Base-by-base conservation (phyloP, 2,113 vertebrate genomes). In the Tursiops truncatus region DNA sequence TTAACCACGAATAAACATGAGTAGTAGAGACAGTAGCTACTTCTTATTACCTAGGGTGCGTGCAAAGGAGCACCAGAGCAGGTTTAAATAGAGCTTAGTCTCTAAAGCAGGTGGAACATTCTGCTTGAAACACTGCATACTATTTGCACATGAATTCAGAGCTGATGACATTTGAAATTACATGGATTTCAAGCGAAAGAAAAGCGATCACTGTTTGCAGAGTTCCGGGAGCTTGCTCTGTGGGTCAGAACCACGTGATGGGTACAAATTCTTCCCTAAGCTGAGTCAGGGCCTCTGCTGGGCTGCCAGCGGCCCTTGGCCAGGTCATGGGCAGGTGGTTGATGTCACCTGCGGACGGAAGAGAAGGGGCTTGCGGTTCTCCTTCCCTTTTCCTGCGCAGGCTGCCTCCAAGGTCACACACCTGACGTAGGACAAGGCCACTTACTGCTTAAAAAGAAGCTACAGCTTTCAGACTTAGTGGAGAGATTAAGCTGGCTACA, bases 261-360 rank as follows among this genome's bases (percentile, higher is more conserved):
- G 3, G 60, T n/a, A 28, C 56, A 13, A 1, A 31, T 36, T 28
- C 56, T 26, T 63, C 38, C 58, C 38, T 18, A 13, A 58, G 28
- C 12, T 36, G 20, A 58, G 53, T 20, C 5, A 18, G 2, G 11
- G 28, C 15, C 77, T 58, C 33, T 53, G 76, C 77, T 25, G 50
- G 33, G 50, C 41, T 28, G 20, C 23, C 11, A 33, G 77, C 77
- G 0, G 28, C 3, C 77, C 20, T 8, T 1, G 3, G 6, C 41
- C 0, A 53, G 20, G 2, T 8, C 60, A 8, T 17, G 36, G 68
- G 67, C n/a, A 4, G 17, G 8, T 28, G 60, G n/a, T 6, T 13
- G 15, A 20, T 3, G 6, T 3, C 20, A 10, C 5, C 6, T 2
- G 1, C 33, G 0, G 0, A 1, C 11, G 2, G 26, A 33, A 5